These are phyloP conservation scores for Sphaerophoria taeniata DNA, from an alignment of 2,888 invertebrate genomes.

Conservation along the genomic window DNA sequence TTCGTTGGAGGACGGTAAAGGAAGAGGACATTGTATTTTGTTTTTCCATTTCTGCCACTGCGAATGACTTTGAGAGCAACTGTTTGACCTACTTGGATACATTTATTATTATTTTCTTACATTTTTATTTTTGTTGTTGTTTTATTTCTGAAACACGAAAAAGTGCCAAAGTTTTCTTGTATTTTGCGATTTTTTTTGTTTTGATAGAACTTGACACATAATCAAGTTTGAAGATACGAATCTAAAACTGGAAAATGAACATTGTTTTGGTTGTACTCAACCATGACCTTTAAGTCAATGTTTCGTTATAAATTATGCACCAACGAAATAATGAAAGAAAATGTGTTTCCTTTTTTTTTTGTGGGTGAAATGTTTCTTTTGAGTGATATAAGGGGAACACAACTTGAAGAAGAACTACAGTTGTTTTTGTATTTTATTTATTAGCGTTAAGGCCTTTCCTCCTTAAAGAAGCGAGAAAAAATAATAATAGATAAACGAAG, in stretches of 20 bases:
- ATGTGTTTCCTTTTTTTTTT: not conserved
- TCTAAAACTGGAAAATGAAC: conserved; percentile 14
- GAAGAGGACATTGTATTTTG: conserved; percentile 18
- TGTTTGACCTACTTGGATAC: conserved; percentile 38
- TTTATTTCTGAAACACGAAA: not conserved
- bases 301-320: conserved; percentile 27
- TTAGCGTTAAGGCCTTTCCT: too few relatives aligned
- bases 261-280: not conserved
- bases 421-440: too few relatives aligned
- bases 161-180: conserved; percentile 20
- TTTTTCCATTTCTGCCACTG: conserved; percentile 15
- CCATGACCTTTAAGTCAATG: conserved; percentile 28
- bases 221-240: conserved; percentile 28
- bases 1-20: not conserved
- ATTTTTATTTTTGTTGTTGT: not conserved
- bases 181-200: not conserved
- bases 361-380: not conserved
- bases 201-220: conserved; percentile 39
- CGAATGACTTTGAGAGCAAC: conserved; percentile 26
- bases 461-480: too few relatives aligned
- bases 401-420: not conserved
- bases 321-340: not conserved
- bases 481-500: too few relatives aligned
- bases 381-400: not conserved
- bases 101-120: not conserved